Evolutionary conservation across 2,113 vertebrate species (phyloP).

Genomic region (Phyllostomus discolor): DNA sequence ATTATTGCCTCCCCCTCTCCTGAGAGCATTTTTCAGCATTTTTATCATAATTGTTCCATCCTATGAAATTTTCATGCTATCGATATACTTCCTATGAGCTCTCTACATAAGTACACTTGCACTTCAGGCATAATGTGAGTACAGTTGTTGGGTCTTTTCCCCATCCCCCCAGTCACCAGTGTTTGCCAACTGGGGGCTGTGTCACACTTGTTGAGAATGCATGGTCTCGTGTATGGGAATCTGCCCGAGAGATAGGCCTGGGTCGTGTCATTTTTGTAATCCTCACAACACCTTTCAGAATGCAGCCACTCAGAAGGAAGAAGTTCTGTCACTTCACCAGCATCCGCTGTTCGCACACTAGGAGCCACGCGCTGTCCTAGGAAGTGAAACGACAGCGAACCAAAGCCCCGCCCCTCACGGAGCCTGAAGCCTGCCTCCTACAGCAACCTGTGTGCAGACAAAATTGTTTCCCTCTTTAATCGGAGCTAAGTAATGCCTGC

Average conservation of each 20-base stretch:
- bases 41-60: neutral
- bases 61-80: neutral
- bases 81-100: neutral
- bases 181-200: rapidly evolving
- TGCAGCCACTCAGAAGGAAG: neutral
- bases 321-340: neutral
- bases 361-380: neutral
- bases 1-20: neutral
- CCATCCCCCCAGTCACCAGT: rapidly evolving
- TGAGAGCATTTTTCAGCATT: neutral
- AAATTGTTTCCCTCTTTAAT: neutral
- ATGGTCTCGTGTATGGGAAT: neutral
- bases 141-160: neutral
- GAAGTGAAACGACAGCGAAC: neutral
- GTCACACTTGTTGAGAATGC: neutral
- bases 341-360: neutral
- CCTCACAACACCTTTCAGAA: neutral
- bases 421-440: neutral
- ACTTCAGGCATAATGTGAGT: neutral
- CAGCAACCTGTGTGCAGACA: neutral
- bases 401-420: neutral
- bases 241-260: no score
- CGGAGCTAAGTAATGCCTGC: neutral
- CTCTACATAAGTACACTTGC: neutral
- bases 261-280: neutral